Base-by-base conservation (phyloP, 1,140 invertebrate genomes). In the Campoletis sonorensis region DNA sequence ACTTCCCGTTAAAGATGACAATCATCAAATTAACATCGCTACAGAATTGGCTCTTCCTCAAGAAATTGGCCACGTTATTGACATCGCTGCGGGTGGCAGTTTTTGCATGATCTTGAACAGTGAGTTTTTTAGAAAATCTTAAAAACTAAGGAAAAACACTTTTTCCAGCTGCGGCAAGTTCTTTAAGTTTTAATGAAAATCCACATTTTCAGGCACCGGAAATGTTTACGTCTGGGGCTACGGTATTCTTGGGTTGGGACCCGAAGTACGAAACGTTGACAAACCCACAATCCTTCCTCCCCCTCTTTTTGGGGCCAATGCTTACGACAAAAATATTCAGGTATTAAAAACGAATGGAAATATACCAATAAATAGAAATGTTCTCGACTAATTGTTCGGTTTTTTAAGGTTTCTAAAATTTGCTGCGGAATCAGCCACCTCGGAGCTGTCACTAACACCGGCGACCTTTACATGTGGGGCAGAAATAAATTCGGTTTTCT, bases 151-250 rank as follows among this genome's bases (percentile, higher is more conserved):
- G 61, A 73, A 61, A 21, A 73, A 72, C 37, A 33, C 30, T 7
- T 76, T 21, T 76, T 71, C 23, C 40, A 30, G 0, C 10, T 45
- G 79, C 0, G 40, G 13, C 40, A 45, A 45, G 11, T 58, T 84
- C 1, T 54, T 87, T 87, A 85, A 79, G 75, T 51, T 79, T 27
- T 40, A 23, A 72, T 4, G 64, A 73, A 81, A 84, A 79, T 77
- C 27, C 64, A 73, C 76, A 37, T 30, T 75, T 79, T 82, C 81
- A 96, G 97, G 96, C 83, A 88, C 94, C 83, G 97, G 97, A 13
- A 92, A 97, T 54, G 96, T 98, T 0, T 99, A 95, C 92, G 95
- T 96, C 1, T 99, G 98, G 98, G 98, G 98, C 13, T 98, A 94
- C 91, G 98, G 98, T 68, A 94, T 98, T 83, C 92, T 99, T 61